Conservation (phyloP, 2,113 vertebrate species). For the Agelaius tricolor region DNA sequence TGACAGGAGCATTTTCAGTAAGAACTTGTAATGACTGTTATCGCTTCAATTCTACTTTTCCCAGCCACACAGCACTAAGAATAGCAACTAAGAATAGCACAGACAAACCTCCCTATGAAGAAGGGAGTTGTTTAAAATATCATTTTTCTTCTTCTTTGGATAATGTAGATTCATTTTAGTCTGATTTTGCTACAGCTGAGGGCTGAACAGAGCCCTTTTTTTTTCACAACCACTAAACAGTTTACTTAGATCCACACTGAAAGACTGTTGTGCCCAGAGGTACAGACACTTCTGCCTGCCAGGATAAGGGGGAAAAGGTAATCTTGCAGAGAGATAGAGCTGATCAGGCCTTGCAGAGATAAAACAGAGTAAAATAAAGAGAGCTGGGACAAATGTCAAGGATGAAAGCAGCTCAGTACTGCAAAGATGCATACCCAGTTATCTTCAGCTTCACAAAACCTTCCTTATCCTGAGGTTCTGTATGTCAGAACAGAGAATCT, state of each 20-base stretch:
- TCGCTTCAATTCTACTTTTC: not conserved
- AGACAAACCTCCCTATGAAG: not conserved
- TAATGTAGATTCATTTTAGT: not conserved
- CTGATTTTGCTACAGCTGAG: not conserved
- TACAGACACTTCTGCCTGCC: not conserved
- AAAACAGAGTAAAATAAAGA: not conserved
- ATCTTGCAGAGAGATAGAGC: not conserved
- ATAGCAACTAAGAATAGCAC: not conserved
- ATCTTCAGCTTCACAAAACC: conserved; percentile 34
- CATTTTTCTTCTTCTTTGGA: not conserved
- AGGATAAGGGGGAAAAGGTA: not conserved
- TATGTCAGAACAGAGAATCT: conserved; percentile 9
- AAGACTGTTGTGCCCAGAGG: not conserved
- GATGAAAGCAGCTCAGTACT: conserved; percentile 2
- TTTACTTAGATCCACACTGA: not conserved
- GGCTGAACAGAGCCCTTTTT: not conserved
- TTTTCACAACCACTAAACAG: not conserved
- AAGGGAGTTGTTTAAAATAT: not conserved
- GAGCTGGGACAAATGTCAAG: not conserved
- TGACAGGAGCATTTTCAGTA: not conserved
- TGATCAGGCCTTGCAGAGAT: not conserved
- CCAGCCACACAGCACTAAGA: not conserved
- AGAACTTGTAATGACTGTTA: not conserved
- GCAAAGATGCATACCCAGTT: not conserved
- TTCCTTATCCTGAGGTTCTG: conserved; percentile 33